phyloP scores from a whole-genome alignment of 53 echinoderm and acorn worm genomes.

The Arbacia lixula region DNA sequence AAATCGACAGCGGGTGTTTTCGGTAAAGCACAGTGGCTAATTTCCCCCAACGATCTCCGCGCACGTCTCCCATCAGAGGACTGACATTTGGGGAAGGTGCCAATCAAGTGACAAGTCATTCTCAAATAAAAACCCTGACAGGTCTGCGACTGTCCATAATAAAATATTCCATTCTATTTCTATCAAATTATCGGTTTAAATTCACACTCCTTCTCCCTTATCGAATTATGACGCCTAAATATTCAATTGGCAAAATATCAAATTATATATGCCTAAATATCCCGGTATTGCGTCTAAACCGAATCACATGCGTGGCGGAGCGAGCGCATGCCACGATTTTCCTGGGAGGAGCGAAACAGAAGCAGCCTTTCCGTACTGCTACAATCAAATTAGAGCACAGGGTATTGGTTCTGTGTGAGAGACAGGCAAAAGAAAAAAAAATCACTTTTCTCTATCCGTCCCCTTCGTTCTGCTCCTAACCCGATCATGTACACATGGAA shows the following conservation, averaged over 20 bases:
- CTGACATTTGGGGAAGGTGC: background rate
- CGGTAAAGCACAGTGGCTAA: too few relatives aligned
- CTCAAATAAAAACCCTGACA: background rate
- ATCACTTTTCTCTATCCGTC: constrained; percentile 20
- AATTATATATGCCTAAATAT: constrained; percentile 65
- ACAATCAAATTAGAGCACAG: constrained; percentile 38
- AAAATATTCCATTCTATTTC: constrained; percentile 47
- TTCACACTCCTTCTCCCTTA: constrained; percentile 30
- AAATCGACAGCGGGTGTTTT: too few relatives aligned
- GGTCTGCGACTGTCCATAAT: background rate
- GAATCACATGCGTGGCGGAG: constrained; percentile 45
- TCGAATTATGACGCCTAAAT: constrained; percentile 56
- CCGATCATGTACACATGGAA: constrained; percentile 60
- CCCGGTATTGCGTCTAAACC: constrained; percentile 49
- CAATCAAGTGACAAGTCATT: constrained; percentile 40
- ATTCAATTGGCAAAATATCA: constrained; percentile 64
- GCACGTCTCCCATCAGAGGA: background rate
- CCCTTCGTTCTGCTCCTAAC: constrained; percentile 20
- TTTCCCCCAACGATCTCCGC: background rate
- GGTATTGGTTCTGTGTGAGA: constrained; percentile 28
- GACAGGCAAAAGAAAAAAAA: constrained; percentile 29
- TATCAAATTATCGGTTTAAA: constrained; percentile 59
- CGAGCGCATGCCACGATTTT: constrained; percentile 28
- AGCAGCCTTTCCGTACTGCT: constrained; percentile 4
- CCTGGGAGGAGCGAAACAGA: constrained; percentile 19